A percentile compares a stretch with the other conserved stretches of the same genome.
Conservation (phyloP, 1,140 invertebrate species). For the Callitettix versicolor region DNA sequence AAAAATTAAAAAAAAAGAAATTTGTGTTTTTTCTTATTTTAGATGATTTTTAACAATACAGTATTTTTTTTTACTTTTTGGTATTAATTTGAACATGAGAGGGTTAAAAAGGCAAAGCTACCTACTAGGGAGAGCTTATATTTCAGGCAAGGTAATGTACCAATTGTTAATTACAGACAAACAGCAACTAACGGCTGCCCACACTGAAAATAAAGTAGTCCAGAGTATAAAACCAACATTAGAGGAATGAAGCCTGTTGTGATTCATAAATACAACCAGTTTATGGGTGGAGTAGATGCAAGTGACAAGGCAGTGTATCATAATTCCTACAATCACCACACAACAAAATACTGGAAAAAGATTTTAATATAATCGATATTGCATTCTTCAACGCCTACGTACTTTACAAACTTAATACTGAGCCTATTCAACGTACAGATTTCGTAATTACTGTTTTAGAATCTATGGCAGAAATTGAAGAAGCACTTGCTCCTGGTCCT, state of each 20-base stretch:
- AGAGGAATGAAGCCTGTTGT: constrained; percentile 5
- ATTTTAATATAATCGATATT: constrained; percentile 3
- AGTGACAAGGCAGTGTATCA: background rate
- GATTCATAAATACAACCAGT: constrained; percentile 7
- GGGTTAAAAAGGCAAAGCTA: constrained; percentile 1
- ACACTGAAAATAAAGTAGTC: constrained; percentile 6
- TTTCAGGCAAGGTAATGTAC: background rate
- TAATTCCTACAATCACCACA: background rate
- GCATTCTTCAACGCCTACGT: constrained; percentile 2
- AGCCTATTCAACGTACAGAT: background rate
- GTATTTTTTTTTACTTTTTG: too few relatives aligned
- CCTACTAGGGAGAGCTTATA: constrained; percentile 6
- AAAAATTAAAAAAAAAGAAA: constrained; percentile 9
- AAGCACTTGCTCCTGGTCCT: background rate
- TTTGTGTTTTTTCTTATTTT: too few relatives aligned
- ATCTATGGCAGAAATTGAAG: background rate
- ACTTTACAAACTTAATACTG: constrained; percentile 7
- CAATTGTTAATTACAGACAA: constrained; percentile 5
- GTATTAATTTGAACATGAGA: background rate
- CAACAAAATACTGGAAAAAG: constrained; percentile 10
- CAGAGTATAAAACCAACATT: constrained; percentile 3
- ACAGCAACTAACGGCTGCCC: constrained; percentile 6
- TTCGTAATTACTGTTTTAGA: background rate
- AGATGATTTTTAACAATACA: too few relatives aligned
- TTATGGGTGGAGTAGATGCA: background rate